Percentiles rank a stretch among this genome's conserved stretches.
phyloP scores from a whole-genome alignment of 2,797 vertebrate genomes.

The Crocodylus rhombifer region DNA sequence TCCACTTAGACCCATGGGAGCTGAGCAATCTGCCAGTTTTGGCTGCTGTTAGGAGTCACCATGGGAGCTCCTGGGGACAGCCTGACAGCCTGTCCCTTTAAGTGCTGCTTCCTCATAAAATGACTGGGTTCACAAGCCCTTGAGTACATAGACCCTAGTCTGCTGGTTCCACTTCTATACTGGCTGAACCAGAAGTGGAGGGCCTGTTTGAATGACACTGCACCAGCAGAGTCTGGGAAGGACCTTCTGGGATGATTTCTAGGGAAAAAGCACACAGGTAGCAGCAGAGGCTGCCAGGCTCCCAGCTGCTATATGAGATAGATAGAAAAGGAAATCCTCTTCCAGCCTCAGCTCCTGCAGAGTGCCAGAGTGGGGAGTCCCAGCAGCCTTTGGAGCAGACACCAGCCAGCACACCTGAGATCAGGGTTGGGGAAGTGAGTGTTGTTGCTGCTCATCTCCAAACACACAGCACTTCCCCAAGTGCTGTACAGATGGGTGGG shows the following conservation, averaged over 20 bases:
- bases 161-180: not conserved
- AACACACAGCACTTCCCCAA: not conserved
- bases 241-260: not conserved
- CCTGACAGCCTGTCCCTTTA: not conserved
- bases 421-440: not conserved
- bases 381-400: not conserved
- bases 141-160: not conserved
- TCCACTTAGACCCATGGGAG: not conserved
- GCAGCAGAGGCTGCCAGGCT: not conserved
- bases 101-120: not conserved
- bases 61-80: no score
- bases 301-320: fast-evolving
- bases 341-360: not conserved
- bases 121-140: not conserved
- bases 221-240: fast-evolving
- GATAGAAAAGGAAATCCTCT: not conserved
- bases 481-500: not conserved
- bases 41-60: no score
- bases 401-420: not conserved
- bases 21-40: not conserved
- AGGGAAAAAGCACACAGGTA: not conserved
- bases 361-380: not conserved
- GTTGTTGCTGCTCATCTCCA: not conserved
- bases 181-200: fast-evolving
- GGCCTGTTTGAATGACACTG: fast-evolving